phyloP scores from a whole-genome alignment of 1,140 invertebrate genomes.

The Heliconius eleuchia region DNA sequence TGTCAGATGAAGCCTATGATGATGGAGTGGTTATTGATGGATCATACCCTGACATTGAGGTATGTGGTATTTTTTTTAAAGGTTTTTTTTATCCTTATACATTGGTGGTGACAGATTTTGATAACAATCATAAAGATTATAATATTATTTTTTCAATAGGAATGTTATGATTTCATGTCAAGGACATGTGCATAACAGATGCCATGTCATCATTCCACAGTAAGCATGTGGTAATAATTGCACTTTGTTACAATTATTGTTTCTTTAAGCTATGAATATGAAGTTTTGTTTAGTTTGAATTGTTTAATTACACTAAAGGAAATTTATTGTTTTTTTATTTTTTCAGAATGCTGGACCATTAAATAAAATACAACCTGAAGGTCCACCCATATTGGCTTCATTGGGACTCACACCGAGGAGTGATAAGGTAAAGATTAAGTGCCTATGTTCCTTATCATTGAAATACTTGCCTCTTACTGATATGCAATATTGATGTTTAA shows the following conservation, averaged over 20 bases:
- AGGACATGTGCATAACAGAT: constrained; percentile 59
- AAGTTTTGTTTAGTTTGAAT: neutral
- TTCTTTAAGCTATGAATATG: neutral
- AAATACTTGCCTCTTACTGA: constrained; percentile 18
- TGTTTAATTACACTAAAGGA: neutral
- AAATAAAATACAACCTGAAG: constrained; percentile 74
- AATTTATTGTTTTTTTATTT: neutral
- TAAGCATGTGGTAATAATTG: constrained; percentile 13
- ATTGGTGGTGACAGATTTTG: neutral
- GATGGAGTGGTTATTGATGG: constrained; percentile 80
- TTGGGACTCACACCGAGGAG: constrained; percentile 78
- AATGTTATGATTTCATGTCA: constrained; percentile 55
- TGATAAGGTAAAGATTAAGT: constrained; percentile 79
- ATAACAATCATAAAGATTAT: constrained; percentile 17
- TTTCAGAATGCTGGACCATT: constrained; percentile 61
- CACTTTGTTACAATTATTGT: neutral
- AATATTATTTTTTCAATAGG: constrained; percentile 17
- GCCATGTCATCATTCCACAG: constrained; percentile 44
- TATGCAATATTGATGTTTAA: constrained; percentile 38
- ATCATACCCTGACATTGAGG: constrained; percentile 72
- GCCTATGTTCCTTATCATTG: constrained; percentile 51
- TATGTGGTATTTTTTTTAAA: constrained; percentile 40
- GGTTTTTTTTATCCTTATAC: neutral
- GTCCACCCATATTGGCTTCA: constrained; percentile 79
- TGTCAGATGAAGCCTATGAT: constrained; percentile 76